Base-by-base conservation (phyloP, 2,113 vertebrate genomes). In the Cygnus atratus region DNA sequence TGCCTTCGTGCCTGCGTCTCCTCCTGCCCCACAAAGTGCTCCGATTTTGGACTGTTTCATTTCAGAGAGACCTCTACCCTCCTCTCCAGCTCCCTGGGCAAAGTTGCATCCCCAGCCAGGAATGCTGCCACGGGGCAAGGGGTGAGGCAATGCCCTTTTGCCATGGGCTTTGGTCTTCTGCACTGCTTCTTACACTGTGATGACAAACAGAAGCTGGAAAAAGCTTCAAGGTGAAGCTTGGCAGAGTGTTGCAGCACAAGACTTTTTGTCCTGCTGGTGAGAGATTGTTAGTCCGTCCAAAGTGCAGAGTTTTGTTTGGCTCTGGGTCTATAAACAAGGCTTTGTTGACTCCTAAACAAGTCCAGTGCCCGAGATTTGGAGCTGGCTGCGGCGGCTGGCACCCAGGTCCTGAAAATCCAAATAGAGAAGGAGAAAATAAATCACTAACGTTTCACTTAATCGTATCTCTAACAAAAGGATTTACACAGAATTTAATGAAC, bases 401-500 rank as follows among this genome's bases (percentile, higher is more conserved):
- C 93, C 95, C 74, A 48, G 39, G 41, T 91, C 96, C 89, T 79
- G 55, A 96, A 97, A 97, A 91, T 96, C 95, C 85, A 94, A 95
- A 89, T 89, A 62, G 55, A 94, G 95, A 90, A 96, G 93, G 88
- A 96, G 94, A 91, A 96, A 97, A 98, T 97, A 97, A 98, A 98
- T 98, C 97, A 97, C 95, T 88, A 97, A 95, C 9, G 9, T 73
- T 94, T 91, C 81, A 57, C 87, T 96, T 89, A 93, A 84, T 97
- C 55, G 41, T 92, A 95, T 93, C 97, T 97, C 89, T 43, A 96
- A 98, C 97, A 93, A 97, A 98, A 97, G 97, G 97, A 96, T 98
- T 97, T 98, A 97, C 90, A 93, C 87, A 87, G 92, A 95, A 97
- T 96, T 98, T 98, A 98, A 98, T 98, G 97, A 96, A 98, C 97